phyloP scores from a whole-genome alignment of 2,797 vertebrate genomes.

The Sphenopsis melanotis region DNA sequence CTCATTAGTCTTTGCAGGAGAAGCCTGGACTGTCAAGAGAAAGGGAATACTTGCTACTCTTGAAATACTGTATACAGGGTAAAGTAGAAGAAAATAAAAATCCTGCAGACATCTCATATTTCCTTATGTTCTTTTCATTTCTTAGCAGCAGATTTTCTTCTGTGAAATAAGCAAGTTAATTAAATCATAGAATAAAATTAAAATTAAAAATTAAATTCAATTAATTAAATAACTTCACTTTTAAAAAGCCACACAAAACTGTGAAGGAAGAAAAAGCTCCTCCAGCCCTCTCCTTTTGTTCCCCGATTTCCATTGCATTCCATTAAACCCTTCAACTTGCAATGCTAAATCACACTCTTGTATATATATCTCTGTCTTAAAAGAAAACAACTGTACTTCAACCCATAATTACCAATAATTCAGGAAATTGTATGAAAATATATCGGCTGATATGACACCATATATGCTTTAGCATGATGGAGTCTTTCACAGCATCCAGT shows the following conservation, averaged over 20 bases:
- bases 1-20: not conserved
- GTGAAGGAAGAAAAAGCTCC: not conserved
- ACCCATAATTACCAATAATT: not conserved
- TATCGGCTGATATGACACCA: not conserved
- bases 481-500: not conserved
- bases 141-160: not conserved
- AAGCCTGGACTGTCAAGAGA: not conserved
- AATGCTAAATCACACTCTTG: not conserved
- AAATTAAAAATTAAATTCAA: not conserved
- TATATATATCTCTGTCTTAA: not conserved
- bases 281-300: not conserved
- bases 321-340: not conserved
- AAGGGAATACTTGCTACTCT: not conserved
- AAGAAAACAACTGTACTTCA: not conserved
- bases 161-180: not conserved
- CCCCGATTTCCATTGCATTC: not conserved
- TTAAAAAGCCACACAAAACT: not conserved
- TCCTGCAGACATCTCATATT: not conserved
- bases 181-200: not conserved
- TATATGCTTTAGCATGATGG: not conserved
- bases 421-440: not conserved
- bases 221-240: not conserved
- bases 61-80: not conserved
- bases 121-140: not conserved
- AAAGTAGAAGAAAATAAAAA: not conserved